phyloP scores from a whole-genome alignment of 2,113 vertebrate species.

The Polypterus bichir region DNA sequence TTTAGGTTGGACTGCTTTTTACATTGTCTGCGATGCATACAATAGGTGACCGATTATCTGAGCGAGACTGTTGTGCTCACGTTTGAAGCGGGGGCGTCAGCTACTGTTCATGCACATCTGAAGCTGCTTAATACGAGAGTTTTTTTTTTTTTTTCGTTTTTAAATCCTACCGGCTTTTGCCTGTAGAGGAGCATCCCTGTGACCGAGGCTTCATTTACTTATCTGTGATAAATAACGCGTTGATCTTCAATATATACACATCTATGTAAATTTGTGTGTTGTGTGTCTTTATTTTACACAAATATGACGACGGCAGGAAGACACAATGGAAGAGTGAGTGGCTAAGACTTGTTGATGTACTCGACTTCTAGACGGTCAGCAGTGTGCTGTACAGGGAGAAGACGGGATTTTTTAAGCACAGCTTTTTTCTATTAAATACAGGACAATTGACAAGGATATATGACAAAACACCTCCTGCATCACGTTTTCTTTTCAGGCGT shows the following conservation, averaged over 20 bases:
- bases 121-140: conserved; percentile 13
- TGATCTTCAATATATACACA: too few species aligned
- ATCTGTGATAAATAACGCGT: conserved; percentile 14
- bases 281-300: too few species aligned
- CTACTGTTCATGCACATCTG: conserved; percentile 11
- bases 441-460: too few species aligned
- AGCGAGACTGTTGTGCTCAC: conserved; percentile 5
- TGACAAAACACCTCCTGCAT: too few species aligned
- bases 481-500: too few species aligned
- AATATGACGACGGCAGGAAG: neutral
- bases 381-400: too few species aligned
- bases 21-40: too few species aligned
- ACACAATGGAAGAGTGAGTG: conserved; percentile 26
- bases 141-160: conserved; percentile 5
- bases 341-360: conserved; percentile 52
- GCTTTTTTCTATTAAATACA: too few species aligned
- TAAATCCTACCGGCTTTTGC: conserved; percentile 13
- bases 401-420: too few species aligned
- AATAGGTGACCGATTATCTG: neutral
- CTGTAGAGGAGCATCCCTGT: conserved; percentile 15
- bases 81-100: conserved; percentile 11
- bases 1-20: too few species aligned
- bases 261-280: too few species aligned
- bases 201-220: conserved; percentile 17
- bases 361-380: conserved; percentile 18